These are phyloP conservation scores for Tanytarsus gracilentus DNA, from an alignment of 2,888 invertebrate species.

Conservation along the genomic window DNA sequence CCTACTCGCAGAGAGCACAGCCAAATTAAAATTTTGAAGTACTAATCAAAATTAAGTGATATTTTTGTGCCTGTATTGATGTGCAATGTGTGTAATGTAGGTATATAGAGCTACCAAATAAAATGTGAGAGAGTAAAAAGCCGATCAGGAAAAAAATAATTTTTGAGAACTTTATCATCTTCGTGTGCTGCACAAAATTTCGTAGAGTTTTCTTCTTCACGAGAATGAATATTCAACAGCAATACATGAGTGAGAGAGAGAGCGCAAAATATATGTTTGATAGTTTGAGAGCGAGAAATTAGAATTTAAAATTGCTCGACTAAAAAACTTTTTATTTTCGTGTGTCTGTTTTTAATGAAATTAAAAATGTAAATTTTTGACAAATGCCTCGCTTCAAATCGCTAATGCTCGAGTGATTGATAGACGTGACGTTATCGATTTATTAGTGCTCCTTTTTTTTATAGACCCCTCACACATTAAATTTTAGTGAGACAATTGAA, in stretches of 20 bases:
- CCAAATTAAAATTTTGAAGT: constrained; percentile 14
- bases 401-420: too few species aligned
- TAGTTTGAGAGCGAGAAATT: not conserved
- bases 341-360: constrained; percentile 17
- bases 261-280: not conserved
- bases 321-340: not conserved
- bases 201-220: not conserved
- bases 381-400: not conserved
- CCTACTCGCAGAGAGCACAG: not conserved
- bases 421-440: too few species aligned
- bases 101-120: constrained; percentile 8
- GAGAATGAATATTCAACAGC: constrained; percentile 1
- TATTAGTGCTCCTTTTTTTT: too few species aligned
- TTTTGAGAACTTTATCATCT: constrained; percentile 14
- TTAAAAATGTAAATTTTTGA: constrained; percentile 18
- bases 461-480: too few species aligned
- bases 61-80: constrained; percentile 16
- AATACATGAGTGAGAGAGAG: not conserved
- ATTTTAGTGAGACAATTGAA: too few species aligned
- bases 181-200: constrained; percentile 4
- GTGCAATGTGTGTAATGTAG: constrained; percentile 23
- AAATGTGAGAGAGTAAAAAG: constrained; percentile 6
- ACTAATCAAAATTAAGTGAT: constrained; percentile 28
- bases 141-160: not conserved
- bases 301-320: not conserved